A percentile compares a stretch with the other conserved stretches of the same genome.
Evolutionary conservation across 2,797 vertebrate genomes (phyloP).

Genomic region (Cossypha niveicapilla): DNA sequence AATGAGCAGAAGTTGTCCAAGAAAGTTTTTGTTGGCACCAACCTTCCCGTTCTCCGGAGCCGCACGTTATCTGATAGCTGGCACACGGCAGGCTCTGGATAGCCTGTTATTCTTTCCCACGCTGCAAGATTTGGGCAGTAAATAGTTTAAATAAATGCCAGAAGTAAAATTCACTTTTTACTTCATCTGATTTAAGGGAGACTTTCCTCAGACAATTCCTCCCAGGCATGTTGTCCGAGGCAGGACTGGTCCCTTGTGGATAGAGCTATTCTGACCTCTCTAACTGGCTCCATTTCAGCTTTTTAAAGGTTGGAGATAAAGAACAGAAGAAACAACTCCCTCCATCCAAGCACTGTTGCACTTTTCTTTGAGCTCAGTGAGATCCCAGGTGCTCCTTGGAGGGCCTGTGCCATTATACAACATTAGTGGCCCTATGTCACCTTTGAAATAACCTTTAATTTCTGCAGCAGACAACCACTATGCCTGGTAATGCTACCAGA

Average conservation of each 20-base stretch:
- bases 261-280: not conserved
- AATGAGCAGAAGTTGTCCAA: not conserved
- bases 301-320: not conserved
- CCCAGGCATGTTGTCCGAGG: not conserved
- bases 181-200: constrained; percentile 24
- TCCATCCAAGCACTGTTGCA: not conserved
- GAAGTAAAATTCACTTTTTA: constrained; percentile 3
- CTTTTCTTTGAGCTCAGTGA: not conserved
- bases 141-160: constrained; percentile 23
- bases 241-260: not conserved
- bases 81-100: not conserved
- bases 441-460: not conserved
- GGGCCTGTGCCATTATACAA: not conserved
- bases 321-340: not conserved
- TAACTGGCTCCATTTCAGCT: not conserved
- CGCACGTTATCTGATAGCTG: not conserved
- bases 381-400: not conserved
- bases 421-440: not conserved
- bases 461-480: not conserved
- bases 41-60: not conserved
- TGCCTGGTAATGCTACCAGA: not conserved
- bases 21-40: constrained; percentile 38
- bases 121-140: constrained; percentile 15
- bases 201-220: constrained; percentile 15
- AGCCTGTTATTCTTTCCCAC: constrained; percentile 55